These are phyloP conservation scores for Musca vetustissima DNA, from an alignment of 1,140 invertebrate species.

Conservation along the genomic window DNA sequence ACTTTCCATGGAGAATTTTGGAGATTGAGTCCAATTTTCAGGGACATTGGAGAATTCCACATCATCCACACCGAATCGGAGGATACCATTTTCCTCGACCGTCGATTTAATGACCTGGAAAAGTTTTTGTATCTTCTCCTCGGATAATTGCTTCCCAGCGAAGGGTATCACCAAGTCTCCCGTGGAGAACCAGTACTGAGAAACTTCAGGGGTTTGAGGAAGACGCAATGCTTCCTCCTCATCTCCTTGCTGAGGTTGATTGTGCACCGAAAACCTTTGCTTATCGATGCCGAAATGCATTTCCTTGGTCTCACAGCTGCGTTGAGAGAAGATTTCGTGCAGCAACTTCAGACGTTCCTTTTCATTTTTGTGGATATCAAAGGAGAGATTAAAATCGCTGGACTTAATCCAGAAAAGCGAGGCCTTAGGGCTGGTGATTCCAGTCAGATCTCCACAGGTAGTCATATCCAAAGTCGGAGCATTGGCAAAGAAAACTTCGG, in stretches of 20 bases:
- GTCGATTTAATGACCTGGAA: conserved; percentile 38
- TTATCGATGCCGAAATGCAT: conserved; percentile 49
- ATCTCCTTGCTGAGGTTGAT: no score
- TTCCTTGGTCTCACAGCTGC: conserved; percentile 41
- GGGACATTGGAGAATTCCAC: conserved; percentile 45
- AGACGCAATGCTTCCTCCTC: conserved; percentile 14
- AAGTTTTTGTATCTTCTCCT: conserved; percentile 40
- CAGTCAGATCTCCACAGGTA: conserved; percentile 16
- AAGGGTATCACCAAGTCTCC: conserved; percentile 49
- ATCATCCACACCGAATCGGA: conserved; percentile 49
- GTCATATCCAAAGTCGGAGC: conserved; percentile 42
- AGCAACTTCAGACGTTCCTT: conserved; percentile 39
- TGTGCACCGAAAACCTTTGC: conserved; percentile 35
- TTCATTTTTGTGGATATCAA: conserved; percentile 39
- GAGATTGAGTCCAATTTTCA: conserved; percentile 36
- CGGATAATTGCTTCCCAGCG: conserved; percentile 38
- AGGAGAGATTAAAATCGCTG: conserved; percentile 41
- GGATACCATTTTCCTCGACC: conserved; percentile 21
- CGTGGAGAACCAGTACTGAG: conserved; percentile 51
- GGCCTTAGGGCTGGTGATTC: conserved; percentile 20
- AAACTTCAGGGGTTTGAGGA: conserved; percentile 36
- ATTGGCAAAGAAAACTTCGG: conserved; percentile 46
- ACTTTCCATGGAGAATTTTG: conserved; percentile 49
- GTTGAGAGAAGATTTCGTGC: conserved; percentile 47
- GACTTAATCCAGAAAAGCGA: conserved; percentile 44